A percentile compares a stretch with the other conserved stretches of the same genome.
These are phyloP conservation scores for Proales similis DNA, from an alignment of 1,140 invertebrate genomes.

Conservation along the genomic window DNA sequence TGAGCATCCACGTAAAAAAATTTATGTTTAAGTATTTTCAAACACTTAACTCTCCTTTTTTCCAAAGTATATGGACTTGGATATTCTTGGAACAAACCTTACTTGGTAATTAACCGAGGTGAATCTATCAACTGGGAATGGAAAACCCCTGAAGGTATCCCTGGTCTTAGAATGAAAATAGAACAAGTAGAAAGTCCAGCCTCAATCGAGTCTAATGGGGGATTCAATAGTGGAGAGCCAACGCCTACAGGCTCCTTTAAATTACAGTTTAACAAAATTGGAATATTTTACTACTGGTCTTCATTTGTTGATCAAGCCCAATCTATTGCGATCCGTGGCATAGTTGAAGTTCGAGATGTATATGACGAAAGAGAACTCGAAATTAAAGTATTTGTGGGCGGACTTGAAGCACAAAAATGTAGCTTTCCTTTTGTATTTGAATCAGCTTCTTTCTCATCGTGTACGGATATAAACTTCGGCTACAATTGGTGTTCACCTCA, in stretches of 20 bases:
- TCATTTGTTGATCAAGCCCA: conserved; percentile 40
- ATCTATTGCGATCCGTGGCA: conserved; percentile 41
- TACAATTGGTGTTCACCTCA: conserved; percentile 25
- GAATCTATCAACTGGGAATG: conserved; percentile 44
- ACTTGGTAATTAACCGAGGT: conserved; percentile 38
- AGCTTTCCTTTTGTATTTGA: conserved; percentile 24
- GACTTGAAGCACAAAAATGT: conserved; percentile 29
- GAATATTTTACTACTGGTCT: conserved; percentile 44
- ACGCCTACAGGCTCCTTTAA: conserved; percentile 38
- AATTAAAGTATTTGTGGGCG: background rate
- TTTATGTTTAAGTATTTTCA: background rate
- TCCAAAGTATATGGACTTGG: conserved; percentile 5
- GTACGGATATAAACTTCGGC: background rate
- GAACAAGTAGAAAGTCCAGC: conserved; percentile 39
- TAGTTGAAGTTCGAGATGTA: conserved; percentile 40
- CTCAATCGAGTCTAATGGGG: background rate
- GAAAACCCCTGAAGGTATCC: conserved; percentile 39
- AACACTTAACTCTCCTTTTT: background rate
- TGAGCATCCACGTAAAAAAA: conserved; percentile 40
- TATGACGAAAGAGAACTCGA: conserved; percentile 38
- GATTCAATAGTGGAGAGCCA: conserved; percentile 13
- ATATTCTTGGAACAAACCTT: conserved; percentile 23
- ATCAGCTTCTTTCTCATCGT: background rate
- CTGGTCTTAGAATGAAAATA: conserved; percentile 33
- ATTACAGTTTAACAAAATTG: conserved; percentile 41